Percentiles rank a stretch among this genome's conserved stretches.
Evolutionary conservation across 53 echinoderm and acorn worm species (phyloP).

Genomic region (Crossaster papposus): DNA sequence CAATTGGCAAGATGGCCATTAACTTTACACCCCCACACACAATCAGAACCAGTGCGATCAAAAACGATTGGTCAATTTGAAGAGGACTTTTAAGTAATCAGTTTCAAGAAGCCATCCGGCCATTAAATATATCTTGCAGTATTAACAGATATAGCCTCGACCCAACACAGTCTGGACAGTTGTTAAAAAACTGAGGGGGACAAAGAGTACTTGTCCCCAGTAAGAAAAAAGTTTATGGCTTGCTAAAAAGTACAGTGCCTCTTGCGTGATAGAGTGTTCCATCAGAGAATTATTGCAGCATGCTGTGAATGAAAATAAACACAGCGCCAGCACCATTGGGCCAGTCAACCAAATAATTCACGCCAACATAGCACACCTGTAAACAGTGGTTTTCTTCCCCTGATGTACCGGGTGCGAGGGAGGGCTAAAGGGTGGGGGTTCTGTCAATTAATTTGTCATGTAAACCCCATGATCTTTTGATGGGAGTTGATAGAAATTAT

Average conservation of each 20-base stretch:
- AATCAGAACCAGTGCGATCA: too few species aligned
- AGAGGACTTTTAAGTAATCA: neutral
- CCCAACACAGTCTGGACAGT: neutral
- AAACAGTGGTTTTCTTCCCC: neutral
- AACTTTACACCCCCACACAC: too few species aligned
- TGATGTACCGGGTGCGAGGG: neutral
- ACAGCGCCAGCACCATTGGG: neutral
- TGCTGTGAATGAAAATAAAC: constrained; percentile 54
- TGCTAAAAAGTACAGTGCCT: constrained; percentile 46
- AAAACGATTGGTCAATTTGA: too few species aligned
- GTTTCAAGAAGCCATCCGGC: too few species aligned
- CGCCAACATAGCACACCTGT: constrained; percentile 11
- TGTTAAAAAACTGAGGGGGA: neutral
- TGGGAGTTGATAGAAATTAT: constrained; percentile 6
- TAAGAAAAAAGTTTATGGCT: neutral
- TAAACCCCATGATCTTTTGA: neutral
- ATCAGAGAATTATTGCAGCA: constrained; percentile 41
- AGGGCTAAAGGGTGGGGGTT: neutral
- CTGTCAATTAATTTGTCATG: neutral
- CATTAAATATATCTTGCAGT: neutral
- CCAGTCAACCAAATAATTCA: constrained; percentile 13
- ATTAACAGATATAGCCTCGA: neutral
- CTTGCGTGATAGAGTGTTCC: constrained; percentile 33
- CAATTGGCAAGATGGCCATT: too few species aligned
- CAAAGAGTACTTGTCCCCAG: neutral